These are phyloP conservation scores for Manis crassicaudata DNA, from an alignment of 2,797 vertebrate genomes.

Conservation along the genomic window DNA sequence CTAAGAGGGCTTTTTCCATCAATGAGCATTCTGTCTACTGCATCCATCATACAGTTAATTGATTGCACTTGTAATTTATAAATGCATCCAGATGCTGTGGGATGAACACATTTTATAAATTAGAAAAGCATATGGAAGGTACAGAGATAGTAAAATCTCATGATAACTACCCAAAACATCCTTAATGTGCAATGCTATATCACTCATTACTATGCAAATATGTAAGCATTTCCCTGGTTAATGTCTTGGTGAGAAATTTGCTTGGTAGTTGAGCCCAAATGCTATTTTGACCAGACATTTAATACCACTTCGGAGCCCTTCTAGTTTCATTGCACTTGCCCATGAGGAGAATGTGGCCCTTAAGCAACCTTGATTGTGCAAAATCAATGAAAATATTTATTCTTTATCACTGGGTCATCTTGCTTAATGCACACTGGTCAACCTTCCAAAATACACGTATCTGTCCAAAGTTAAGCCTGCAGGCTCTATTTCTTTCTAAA, in stretches of 20 bases:
- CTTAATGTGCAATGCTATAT: slow-evolving; percentile 28
- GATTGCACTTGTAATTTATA: slow-evolving; percentile 49
- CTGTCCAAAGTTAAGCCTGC: slow-evolving; percentile 64
- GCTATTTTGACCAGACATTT: background rate
- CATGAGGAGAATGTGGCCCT: slow-evolving; percentile 31
- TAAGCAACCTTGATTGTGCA: slow-evolving; percentile 68
- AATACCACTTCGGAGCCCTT: background rate
- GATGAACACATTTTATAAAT: slow-evolving; percentile 54
- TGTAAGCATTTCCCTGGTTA: slow-evolving; percentile 25
- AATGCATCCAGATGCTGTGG: slow-evolving; percentile 58
- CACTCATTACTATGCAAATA: slow-evolving; percentile 50
- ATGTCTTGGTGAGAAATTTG: slow-evolving; percentile 51
- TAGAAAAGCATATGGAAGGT: slow-evolving; percentile 57
- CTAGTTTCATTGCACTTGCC: background rate
- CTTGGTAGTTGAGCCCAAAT: slow-evolving; percentile 30
- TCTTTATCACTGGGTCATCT: slow-evolving; percentile 54
- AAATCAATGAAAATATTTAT: slow-evolving; percentile 70
- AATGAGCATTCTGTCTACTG: slow-evolving; percentile 30
- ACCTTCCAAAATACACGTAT: slow-evolving; percentile 32
- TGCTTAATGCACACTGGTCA: slow-evolving; percentile 75
- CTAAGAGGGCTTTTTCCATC: slow-evolving; percentile 1
- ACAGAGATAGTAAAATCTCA: slow-evolving; percentile 57
- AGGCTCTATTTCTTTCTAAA: slow-evolving; percentile 68
- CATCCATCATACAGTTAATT: slow-evolving; percentile 22
- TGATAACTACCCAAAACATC: slow-evolving; percentile 35